Percentiles rank a stretch among this genome's conserved stretches.
Conservation (phyloP, 2,888 invertebrate genomes). For the Odontomyia ornata region DNA sequence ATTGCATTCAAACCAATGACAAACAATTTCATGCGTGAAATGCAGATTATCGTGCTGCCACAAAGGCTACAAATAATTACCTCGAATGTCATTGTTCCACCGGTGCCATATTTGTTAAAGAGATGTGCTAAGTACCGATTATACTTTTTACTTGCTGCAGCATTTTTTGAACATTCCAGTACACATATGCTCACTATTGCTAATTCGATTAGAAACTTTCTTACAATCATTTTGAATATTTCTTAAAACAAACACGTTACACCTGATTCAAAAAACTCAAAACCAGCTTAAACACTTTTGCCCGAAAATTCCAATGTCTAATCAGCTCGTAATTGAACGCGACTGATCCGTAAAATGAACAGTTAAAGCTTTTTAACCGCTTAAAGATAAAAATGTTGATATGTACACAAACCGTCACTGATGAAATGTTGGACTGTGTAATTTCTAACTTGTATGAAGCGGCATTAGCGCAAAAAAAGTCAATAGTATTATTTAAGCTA, state of each 20-base stretch:
- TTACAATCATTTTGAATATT: not conserved
- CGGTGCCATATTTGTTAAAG: slow-evolving; percentile 63
- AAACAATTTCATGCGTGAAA: not conserved
- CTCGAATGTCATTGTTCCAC: slow-evolving; percentile 62
- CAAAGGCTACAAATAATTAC: slow-evolving; percentile 53
- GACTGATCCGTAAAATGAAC: slow-evolving; percentile 4
- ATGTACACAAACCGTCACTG: not conserved
- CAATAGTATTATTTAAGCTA: slow-evolving; percentile 6
- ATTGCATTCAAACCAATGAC: not conserved
- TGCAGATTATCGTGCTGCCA: not conserved
- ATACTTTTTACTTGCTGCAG: slow-evolving; percentile 55
- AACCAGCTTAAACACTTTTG: not conserved
- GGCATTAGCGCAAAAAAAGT: not conserved
- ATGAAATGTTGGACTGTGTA: not conserved
- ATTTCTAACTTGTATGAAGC: slow-evolving; percentile 5
- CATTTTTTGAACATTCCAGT: not conserved
- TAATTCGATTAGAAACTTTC: not conserved
- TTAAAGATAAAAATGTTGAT: slow-evolving; percentile 7
- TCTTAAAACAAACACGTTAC: too few species aligned
- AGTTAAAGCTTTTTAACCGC: slow-evolving; percentile 19
- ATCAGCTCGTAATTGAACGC: slow-evolving; percentile 13
- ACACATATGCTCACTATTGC: not conserved
- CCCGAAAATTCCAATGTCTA: not conserved
- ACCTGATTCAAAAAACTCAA: not conserved
- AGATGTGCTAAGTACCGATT: slow-evolving; percentile 62